Evolutionary conservation across 2,888 invertebrate species (phyloP).

Genomic region (Portevinia maculata): DNA sequence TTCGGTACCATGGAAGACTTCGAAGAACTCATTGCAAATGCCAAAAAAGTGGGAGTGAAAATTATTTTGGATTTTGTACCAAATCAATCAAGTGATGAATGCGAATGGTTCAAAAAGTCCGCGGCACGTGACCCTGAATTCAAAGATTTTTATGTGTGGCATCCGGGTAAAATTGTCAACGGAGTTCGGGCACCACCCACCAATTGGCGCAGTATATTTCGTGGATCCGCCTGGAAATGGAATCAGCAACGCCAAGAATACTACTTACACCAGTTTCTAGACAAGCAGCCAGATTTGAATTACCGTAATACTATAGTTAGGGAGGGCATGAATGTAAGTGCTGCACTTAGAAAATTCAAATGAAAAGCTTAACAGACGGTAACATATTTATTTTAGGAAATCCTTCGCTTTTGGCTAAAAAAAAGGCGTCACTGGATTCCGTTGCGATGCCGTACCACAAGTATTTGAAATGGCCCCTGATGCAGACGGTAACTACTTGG

Average conservation of each 20-base stretch:
- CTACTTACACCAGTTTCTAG: conserved; percentile 86
- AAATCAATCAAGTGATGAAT: conserved; percentile 91
- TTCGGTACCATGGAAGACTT: conserved; percentile 90
- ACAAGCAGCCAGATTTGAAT: conserved; percentile 87
- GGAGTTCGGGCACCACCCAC: conserved; percentile 85
- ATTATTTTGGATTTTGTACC: conserved; percentile 88
- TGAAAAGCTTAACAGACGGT: no score
- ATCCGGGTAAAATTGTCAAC: conserved; percentile 83
- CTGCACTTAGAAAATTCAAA: no score
- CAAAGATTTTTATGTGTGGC: conserved; percentile 91
- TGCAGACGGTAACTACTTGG: conserved; percentile 79
- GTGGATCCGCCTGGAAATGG: conserved; percentile 88
- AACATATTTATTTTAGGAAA: conserved; percentile 79
- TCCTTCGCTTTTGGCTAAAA: conserved; percentile 89
- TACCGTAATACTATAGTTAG: conserved; percentile 84
- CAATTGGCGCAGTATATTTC: conserved; percentile 86
- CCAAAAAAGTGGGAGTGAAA: conserved; percentile 84
- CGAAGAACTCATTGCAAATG: conserved; percentile 84
- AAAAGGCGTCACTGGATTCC: conserved; percentile 92
- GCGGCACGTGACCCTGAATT: conserved; percentile 85
- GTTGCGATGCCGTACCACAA: conserved; percentile 86
- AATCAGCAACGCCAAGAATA: conserved; percentile 84
- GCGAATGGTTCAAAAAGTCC: conserved; percentile 93
- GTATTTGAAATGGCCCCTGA: conserved; percentile 78
- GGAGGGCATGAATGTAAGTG: conserved; percentile 82